These are phyloP conservation scores for Geopemphigus sp. DNA, from an alignment of 1,140 invertebrate genomes.

Conservation along the genomic window DNA sequence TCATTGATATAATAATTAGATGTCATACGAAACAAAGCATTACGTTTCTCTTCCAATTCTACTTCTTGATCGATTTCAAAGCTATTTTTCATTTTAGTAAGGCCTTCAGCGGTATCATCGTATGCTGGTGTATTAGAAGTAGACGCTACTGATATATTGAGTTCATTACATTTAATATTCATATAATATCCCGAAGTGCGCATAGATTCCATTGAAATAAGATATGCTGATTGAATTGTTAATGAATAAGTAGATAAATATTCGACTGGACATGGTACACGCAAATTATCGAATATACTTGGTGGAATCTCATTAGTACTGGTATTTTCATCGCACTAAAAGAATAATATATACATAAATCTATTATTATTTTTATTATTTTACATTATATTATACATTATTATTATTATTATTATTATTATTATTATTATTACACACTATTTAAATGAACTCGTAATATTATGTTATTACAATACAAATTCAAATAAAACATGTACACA, in stretches of 20 bases:
- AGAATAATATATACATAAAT: background rate
- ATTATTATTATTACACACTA: no score
- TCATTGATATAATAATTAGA: background rate
- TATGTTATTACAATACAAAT: no score
- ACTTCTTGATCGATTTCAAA: background rate
- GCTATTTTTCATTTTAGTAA: background rate
- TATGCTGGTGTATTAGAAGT: background rate
- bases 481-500: no score
- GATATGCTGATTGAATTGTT: background rate
- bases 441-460: no score
- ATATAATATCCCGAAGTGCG: constrained; percentile 2
- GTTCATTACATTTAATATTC: background rate
- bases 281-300: background rate
- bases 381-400: no score
- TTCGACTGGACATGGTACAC: background rate
- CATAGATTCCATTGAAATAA: background rate
- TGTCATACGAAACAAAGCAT: background rate
- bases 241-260: background rate
- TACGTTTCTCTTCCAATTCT: background rate
- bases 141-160: background rate
- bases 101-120: no score
- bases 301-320: background rate
- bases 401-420: no score
- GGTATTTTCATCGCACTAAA: background rate
- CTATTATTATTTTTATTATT: background rate